Base-by-base conservation (phyloP, 2,888 invertebrate genomes). In the Pherbina coryleti region DNA sequence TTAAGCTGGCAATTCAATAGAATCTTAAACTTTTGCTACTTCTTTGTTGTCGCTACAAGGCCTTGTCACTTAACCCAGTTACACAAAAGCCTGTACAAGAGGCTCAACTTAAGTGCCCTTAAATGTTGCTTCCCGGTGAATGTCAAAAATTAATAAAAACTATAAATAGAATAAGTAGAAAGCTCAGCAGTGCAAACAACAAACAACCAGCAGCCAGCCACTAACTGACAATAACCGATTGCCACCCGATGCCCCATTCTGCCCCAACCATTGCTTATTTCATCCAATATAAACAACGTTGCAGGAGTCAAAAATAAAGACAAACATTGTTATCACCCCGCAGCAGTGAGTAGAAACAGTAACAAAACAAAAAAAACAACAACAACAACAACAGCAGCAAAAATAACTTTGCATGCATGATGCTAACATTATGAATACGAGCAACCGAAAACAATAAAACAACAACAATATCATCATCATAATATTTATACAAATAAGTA, bases 281-380 rank as follows among this genome's bases (percentile, higher is more conserved):
- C 34, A 64, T 1, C 64, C 64, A 64, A 14, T n/a, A 64, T 31
- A 25, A 64, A 25, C n/a, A 31, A 31, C 17, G 31, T 60, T 60
- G 57, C n/a, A 31, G 28, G 44, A 71, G 51, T 55, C 79, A 81
- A 83, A 85, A 85, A 85, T 85, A 82, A 86, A 86, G 84, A 84
- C 86, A 85, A 85, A 85, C 86, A 86, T 84, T 86, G 86, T 86
- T 86, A 86, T 86, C 85, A 85, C 84, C 85, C 84, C 82, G 82
- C 78, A 84, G 83, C 86, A 86, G 85, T 82, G 44, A 82, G 78
- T 19, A 2, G 19, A 7, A 55, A 25, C 44, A 70, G 80, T 81
- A 76, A 71, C 76, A 64, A 67, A n/a, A n/a, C n/a, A n/a, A n/a
- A n/a, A n/a, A n/a, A n/a, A n/a, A n/a, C n/a, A n/a, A n/a, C n/a